A percentile compares a stretch with the other conserved stretches of the same genome.
phyloP scores from a whole-genome alignment of 2,113 vertebrate genomes.

The Panthera uncia region DNA sequence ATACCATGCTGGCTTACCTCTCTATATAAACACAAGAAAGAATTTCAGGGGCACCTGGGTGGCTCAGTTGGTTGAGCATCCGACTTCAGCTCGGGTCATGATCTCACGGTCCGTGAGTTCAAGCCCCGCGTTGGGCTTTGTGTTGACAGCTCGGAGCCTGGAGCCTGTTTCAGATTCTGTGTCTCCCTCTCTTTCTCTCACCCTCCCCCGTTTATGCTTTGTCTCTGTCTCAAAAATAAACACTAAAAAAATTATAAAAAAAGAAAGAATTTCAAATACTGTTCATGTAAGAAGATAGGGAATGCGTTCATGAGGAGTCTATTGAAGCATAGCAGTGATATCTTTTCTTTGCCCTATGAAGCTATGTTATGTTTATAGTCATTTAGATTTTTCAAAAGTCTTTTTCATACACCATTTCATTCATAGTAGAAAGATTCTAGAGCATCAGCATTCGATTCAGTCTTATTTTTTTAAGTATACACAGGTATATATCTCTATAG shows the following conservation, averaged over 20 bases:
- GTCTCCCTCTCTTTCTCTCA: no score
- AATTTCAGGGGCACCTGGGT: no score
- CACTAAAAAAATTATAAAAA: no score
- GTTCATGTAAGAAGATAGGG: not conserved
- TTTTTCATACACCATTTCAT: not conserved
- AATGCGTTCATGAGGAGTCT: not conserved
- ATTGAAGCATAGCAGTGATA: not conserved
- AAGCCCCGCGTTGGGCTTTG: no score
- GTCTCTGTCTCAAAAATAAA: no score
- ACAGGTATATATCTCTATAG: not conserved
- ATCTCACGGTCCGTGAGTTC: no score
- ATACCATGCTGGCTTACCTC: not conserved
- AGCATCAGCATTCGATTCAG: constrained; percentile 10
- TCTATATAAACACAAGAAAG: not conserved
- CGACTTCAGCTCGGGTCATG: no score
- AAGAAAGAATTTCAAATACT: not conserved
- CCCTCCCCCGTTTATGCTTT: no score
- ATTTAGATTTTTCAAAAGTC: constrained; percentile 44
- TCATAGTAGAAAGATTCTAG: not conserved
- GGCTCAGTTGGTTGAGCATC: no score
- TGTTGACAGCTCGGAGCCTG: no score
- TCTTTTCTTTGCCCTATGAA: not conserved
- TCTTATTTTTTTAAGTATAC: not conserved
- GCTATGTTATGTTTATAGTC: not conserved
- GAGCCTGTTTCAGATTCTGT: no score